These are phyloP conservation scores for Aplochiton taeniatus DNA, from an alignment of 2,797 vertebrate genomes.

Conservation along the genomic window DNA sequence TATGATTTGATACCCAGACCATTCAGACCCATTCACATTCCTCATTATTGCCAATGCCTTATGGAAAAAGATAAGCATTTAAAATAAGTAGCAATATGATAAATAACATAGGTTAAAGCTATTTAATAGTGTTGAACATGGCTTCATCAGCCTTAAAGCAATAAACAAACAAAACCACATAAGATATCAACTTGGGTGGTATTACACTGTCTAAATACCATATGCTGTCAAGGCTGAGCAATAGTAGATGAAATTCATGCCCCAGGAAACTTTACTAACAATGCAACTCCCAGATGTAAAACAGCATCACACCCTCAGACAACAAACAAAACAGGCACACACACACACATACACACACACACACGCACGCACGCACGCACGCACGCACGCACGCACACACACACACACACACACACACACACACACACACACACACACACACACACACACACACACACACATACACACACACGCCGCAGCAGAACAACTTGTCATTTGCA, in stretches of 20 bases:
- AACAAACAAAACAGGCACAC: constrained; percentile 30
- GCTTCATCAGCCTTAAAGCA: background rate
- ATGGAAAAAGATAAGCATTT: constrained; percentile 16
- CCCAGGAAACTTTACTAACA: constrained; percentile 9
- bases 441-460: background rate
- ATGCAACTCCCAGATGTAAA: constrained; percentile 5
- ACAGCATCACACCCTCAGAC: background rate
- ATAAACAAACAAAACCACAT: constrained; percentile 10
- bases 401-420: background rate
- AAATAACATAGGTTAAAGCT: constrained; percentile 5
- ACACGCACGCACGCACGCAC: constrained; percentile 4
- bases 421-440: constrained; percentile 3
- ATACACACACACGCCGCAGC: background rate
- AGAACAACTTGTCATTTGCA: background rate
- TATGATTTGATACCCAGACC: background rate
- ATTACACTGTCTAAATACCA: constrained; percentile 1
- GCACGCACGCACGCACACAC: background rate
- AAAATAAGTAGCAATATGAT: constrained; percentile 16
- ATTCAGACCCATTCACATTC: constrained; percentile 11
- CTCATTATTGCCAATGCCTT: constrained; percentile 3
- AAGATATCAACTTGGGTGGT: background rate
- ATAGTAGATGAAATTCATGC: constrained; percentile 15
- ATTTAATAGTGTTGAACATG: constrained; percentile 2
- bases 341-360: constrained; percentile 8
- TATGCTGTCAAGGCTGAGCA: constrained; percentile 21